phyloP scores from a whole-genome alignment of 35 echinoderm and acorn worm species.

The Anneissia japonica region DNA sequence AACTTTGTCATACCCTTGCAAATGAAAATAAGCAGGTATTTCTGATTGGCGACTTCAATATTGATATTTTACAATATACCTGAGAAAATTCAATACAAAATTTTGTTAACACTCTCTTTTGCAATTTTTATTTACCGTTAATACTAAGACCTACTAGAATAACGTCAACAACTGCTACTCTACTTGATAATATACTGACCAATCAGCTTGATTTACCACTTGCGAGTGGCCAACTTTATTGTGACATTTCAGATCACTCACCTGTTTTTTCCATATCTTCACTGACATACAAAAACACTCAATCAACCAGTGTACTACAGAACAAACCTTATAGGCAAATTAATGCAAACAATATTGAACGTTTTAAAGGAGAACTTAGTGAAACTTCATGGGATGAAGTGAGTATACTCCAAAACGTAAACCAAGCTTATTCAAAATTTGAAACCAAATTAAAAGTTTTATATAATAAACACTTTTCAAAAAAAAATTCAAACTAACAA shows the following conservation, averaged over 20 bases:
- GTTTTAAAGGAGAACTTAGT: not conserved
- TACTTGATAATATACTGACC: not conserved
- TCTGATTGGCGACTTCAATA: not conserved
- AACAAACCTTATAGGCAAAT: not conserved
- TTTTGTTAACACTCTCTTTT: not conserved
- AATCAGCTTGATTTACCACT: not conserved
- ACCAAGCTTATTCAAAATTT: not conserved
- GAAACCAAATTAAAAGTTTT: not conserved
- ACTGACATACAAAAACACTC: not conserved
- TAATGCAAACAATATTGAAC: not conserved
- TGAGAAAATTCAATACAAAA: not conserved
- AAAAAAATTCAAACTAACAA: not conserved
- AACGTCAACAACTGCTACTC: not conserved
- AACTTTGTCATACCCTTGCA: not conserved
- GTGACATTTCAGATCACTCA: not conserved
- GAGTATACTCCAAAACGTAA: not conserved
- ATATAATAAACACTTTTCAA: not conserved
- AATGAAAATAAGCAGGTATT: not conserved
- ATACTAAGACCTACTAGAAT: not conserved
- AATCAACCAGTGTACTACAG: not conserved
- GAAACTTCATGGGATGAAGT: not conserved
- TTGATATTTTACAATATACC: not conserved
- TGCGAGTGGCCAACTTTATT: not conserved
- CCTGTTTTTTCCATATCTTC: not conserved
- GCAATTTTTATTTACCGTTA: not conserved